phyloP scores from a whole-genome alignment of 2,113 vertebrate species.

The Megaceryle maxima region DNA sequence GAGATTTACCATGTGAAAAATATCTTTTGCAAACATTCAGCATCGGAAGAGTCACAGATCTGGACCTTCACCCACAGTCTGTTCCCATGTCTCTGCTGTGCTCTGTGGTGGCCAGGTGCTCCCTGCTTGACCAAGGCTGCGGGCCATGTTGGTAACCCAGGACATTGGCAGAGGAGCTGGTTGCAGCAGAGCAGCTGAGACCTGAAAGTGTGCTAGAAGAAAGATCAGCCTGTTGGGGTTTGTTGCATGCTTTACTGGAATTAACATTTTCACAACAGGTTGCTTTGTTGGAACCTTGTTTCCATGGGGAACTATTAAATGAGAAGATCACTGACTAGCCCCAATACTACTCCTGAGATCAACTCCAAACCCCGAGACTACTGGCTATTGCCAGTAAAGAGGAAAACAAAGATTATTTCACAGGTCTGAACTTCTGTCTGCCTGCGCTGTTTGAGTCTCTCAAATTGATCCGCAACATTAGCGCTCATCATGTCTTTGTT shows the following conservation, averaged over 20 bases:
- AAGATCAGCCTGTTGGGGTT: not conserved
- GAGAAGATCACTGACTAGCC: not conserved
- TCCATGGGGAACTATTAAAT: not conserved
- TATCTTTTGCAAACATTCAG: not conserved
- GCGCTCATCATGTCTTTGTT: not conserved
- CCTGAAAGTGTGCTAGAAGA: rapidly evolving
- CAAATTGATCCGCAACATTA: not conserved
- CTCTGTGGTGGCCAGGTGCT: not conserved
- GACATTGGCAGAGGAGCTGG: not conserved
- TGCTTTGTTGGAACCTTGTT: not conserved
- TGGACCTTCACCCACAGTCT: not conserved
- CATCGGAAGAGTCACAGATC: not conserved
- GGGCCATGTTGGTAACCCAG: not conserved
- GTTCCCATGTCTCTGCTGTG: not conserved
- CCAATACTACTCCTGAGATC: not conserved
- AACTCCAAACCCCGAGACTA: no score
- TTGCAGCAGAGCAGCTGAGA: no score
- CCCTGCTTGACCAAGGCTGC: not conserved
- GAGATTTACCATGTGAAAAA: not conserved
- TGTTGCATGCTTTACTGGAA: not conserved
- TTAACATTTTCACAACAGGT: not conserved
- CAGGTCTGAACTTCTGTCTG: not conserved
- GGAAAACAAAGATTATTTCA: not conserved
- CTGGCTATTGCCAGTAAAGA: not conserved
- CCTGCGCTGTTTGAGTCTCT: not conserved